phyloP scores from a whole-genome alignment of 2,797 vertebrate species.

The Sebastes flavidus region DNA sequence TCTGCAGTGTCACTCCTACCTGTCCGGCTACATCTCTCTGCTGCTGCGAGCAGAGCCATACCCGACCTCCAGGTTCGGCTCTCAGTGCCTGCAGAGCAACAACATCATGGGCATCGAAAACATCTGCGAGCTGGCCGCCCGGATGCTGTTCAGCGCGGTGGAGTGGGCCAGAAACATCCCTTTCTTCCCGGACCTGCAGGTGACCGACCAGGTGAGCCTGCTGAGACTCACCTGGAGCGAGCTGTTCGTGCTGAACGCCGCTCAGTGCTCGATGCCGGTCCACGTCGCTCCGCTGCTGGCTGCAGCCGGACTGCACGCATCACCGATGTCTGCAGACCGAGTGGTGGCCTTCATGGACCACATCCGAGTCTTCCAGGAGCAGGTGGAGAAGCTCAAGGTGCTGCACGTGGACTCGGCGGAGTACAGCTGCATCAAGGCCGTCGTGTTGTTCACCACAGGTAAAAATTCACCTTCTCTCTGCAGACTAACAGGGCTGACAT shows the following conservation, averaged over 20 bases:
- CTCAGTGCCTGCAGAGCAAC: conserved; percentile 95
- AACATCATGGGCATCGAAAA: conserved; percentile 99
- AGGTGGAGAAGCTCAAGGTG: conserved; percentile 97
- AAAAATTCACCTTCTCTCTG: conserved; percentile 10
- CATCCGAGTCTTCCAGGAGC: conserved; percentile 98
- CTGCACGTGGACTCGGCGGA: conserved; percentile 96
- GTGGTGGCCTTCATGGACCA: conserved; percentile 99
- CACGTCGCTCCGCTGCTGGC: conserved; percentile 95
- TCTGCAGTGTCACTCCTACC: conserved; percentile 94
- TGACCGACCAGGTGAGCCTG: conserved; percentile 96
- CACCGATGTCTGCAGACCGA: conserved; percentile 96
- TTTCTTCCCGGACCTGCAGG: conserved; percentile 97
- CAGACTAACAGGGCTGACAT: not conserved
- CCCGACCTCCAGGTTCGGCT: conserved; percentile 93
- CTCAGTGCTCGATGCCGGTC: conserved; percentile 96
- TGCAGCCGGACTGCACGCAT: conserved; percentile 94
- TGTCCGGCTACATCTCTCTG: conserved; percentile 97
- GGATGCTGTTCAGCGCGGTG: conserved; percentile 97
- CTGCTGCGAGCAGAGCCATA: conserved; percentile 96
- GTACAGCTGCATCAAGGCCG: conserved; percentile 97
- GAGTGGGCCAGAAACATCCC: conserved; percentile 98
- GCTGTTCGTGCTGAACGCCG: conserved; percentile 95
- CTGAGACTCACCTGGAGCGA: conserved; percentile 97
- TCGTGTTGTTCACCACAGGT: conserved; percentile 98
- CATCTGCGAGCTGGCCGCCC: conserved; percentile 97